Evolutionary conservation across 1,140 invertebrate species (phyloP).

Genomic region (Rhopalosiphum padi): DNA sequence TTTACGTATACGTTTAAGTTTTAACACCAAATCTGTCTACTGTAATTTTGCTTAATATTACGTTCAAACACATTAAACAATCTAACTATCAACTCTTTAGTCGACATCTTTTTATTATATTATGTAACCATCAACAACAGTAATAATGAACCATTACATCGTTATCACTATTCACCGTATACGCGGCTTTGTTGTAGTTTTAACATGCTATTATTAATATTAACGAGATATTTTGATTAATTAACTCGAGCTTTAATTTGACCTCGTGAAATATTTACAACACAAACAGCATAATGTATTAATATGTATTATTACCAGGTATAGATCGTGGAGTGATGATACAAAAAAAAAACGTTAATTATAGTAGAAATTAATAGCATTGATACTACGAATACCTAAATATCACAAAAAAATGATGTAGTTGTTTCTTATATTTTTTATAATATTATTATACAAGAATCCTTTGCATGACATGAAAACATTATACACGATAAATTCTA

Average conservation of each 20-base stretch:
- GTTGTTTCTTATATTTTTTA: background rate
- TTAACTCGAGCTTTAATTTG: background rate
- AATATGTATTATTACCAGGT: too few species aligned
- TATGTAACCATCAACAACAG: too few species aligned
- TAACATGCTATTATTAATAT: background rate
- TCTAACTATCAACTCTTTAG: too few species aligned
- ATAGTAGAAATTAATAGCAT: background rate
- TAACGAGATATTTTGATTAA: background rate
- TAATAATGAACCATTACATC: too few species aligned
- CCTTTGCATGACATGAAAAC: background rate
- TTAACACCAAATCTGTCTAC: too few species aligned
- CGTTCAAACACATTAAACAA: too few species aligned
- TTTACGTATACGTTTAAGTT: too few species aligned
- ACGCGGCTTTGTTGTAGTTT: background rate
- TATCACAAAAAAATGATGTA: background rate
- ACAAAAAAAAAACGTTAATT: background rate
- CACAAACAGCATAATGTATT: too few species aligned
- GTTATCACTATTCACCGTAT: background rate
- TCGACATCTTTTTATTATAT: too few species aligned
- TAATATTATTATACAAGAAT: background rate
- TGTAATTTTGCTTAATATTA: too few species aligned
- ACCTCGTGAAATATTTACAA: background rate
- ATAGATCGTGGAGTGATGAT: too few species aligned
- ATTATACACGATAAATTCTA: background rate
- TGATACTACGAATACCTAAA: background rate